Conservation (phyloP, 2,113 vertebrate species). For the Hyperoodon ampullatus region DNA sequence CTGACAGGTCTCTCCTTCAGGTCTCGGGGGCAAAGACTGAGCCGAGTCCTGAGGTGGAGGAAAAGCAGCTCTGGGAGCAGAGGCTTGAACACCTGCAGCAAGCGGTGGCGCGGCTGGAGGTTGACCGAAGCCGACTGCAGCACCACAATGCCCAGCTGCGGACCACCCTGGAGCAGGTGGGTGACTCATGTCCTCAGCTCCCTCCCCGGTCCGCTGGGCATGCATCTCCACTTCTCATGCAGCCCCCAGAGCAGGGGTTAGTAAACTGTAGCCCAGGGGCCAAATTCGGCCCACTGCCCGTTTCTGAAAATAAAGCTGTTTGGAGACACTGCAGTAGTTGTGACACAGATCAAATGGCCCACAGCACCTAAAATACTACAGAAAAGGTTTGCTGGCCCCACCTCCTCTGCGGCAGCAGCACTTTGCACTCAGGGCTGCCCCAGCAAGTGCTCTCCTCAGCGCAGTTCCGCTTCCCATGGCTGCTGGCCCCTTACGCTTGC, state of each 20-base stretch:
- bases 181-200: neutral
- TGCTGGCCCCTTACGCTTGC: neutral
- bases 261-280: neutral
- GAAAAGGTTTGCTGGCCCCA: neutral
- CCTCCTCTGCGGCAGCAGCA: neutral
- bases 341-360: neutral
- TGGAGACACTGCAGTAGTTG: neutral
- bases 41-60: constrained; percentile 44
- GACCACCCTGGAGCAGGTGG: constrained; percentile 82
- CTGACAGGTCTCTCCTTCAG: constrained; percentile 62
- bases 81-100: constrained; percentile 79
- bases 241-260: neutral
- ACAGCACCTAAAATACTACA: neutral
- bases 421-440: neutral
- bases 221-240: rapidly evolving
- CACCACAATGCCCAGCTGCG: constrained; percentile 80
- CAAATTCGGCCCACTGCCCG: neutral
- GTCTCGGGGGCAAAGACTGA: constrained; percentile 53
- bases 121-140: constrained; percentile 80
- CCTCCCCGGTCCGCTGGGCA: rapidly evolving
- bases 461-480: neutral
- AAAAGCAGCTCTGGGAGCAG: constrained; percentile 68
- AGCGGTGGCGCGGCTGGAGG: constrained; percentile 80
- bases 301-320: constrained; percentile 14
- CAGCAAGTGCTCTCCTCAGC: neutral